phyloP scores from a whole-genome alignment of 2,888 invertebrate genomes.

The Phortica okadai region DNA sequence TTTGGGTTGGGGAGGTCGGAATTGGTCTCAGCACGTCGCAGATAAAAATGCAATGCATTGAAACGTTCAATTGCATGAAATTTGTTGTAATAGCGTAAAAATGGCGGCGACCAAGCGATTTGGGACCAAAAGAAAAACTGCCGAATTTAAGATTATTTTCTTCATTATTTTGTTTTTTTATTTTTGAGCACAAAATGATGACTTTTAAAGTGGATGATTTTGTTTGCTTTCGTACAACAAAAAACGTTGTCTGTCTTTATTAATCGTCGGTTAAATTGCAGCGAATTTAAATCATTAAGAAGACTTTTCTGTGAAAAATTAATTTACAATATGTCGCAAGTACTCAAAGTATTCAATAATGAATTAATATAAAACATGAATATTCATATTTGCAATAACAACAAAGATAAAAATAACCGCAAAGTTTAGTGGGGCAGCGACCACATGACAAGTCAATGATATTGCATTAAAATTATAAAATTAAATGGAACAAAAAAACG shows the following conservation, averaged over 20 bases:
- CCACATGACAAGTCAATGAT: neutral
- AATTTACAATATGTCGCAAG: no score
- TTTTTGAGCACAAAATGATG: neutral
- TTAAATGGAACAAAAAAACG: neutral
- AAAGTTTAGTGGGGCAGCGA: neutral
- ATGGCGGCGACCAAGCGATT: neutral
- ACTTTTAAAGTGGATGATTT: constrained; percentile 6
- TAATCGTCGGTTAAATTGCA: no score
- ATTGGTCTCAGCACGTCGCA: neutral
- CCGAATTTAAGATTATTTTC: neutral
- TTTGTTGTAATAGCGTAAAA: constrained; percentile 10
- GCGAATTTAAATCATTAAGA: no score
- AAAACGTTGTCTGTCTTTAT: constrained; percentile 3
- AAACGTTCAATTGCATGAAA: constrained; percentile 25
- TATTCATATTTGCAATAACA: no score
- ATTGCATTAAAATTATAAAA: constrained; percentile 13
- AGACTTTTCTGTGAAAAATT: no score
- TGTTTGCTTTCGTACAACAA: constrained; percentile 35
- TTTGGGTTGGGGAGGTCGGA: neutral
- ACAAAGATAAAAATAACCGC: neutral
- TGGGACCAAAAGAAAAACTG: neutral
- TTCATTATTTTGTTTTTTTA: neutral
- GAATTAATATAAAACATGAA: no score
- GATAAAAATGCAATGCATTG: constrained; percentile 26
- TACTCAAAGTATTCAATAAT: no score